phyloP scores from a whole-genome alignment of 2,113 vertebrate species.

The Syrmaticus mikado region DNA sequence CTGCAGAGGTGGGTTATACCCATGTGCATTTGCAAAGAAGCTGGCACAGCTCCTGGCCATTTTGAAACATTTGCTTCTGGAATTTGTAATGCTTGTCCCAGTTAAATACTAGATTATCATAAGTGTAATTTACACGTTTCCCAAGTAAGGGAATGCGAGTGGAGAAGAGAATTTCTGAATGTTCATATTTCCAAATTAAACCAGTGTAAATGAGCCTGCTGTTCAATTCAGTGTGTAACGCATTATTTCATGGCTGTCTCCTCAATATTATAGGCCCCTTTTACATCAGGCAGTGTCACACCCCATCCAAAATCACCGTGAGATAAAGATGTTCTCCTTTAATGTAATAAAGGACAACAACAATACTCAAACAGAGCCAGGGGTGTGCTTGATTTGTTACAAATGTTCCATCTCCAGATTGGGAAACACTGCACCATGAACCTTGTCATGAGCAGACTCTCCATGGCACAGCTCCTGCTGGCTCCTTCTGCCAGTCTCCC shows the following conservation, averaged over 20 bases:
- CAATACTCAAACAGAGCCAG: conserved; percentile 39
- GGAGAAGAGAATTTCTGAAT: conserved; percentile 33
- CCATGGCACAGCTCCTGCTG: fast-evolving
- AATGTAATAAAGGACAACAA: conserved; percentile 53
- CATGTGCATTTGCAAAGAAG: background rate
- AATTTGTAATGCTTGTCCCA: conserved; percentile 55
- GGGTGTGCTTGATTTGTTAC: conserved; percentile 2
- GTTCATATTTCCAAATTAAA: conserved; percentile 70
- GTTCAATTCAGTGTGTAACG: conserved; percentile 69
- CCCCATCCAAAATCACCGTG: conserved; percentile 62
- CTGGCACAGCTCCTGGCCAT: conserved; percentile 17
- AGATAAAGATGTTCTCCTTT: conserved; percentile 66
- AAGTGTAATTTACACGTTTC: conserved; percentile 61
- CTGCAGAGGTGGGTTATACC: conserved; percentile 12
- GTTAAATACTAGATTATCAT: conserved; percentile 67
- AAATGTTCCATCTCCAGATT: background rate
- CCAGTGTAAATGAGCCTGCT: conserved; percentile 70
- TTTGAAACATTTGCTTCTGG: conserved; percentile 51
- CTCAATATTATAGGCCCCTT: conserved; percentile 55
- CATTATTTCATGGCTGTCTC: conserved; percentile 71
- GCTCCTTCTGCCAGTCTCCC: background rate
- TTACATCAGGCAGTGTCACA: conserved; percentile 46
- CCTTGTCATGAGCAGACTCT: background rate
- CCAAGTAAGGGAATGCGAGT: conserved; percentile 57
- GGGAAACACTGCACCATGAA: background rate